phyloP scores from a whole-genome alignment of 1,140 invertebrate genomes.

The Drosophila littoralis region DNA sequence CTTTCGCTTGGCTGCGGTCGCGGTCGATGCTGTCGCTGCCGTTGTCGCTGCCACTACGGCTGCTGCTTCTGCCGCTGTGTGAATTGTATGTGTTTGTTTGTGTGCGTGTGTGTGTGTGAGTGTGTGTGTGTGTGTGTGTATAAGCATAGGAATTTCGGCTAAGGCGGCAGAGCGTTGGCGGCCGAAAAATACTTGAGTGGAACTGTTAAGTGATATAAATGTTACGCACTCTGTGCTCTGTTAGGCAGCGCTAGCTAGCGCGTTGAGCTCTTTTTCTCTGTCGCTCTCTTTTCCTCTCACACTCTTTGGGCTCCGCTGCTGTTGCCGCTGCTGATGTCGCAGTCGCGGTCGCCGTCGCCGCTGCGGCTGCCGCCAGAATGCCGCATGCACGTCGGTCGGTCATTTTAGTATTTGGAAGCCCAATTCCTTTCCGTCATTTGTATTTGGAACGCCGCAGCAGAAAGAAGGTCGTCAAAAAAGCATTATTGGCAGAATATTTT shows the following conservation, averaged over 20 bases:
- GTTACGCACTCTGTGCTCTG: slow-evolving; percentile 37
- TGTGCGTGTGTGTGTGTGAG: slow-evolving; percentile 10
- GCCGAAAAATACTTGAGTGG: slow-evolving; percentile 54
- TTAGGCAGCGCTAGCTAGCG: not conserved
- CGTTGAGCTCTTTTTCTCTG: slow-evolving; percentile 10
- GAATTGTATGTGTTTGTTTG: not conserved
- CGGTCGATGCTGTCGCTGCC: slow-evolving; percentile 11
- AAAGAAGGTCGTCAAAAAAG: slow-evolving; percentile 47
- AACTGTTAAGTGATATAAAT: slow-evolving; percentile 58
- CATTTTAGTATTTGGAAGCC: slow-evolving; percentile 49
- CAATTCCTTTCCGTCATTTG: slow-evolving; percentile 53
- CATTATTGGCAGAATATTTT: slow-evolving; percentile 46
- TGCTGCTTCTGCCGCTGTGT: slow-evolving; percentile 16
- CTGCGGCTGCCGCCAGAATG: slow-evolving; percentile 19
- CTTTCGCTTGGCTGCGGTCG: slow-evolving; percentile 38
- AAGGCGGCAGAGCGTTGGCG: slow-evolving; percentile 46
- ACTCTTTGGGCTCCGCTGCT: slow-evolving; percentile 10
- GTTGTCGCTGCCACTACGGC: slow-evolving; percentile 6
- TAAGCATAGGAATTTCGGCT: slow-evolving; percentile 67
- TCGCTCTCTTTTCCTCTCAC: slow-evolving; percentile 16
- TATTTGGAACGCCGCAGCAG: slow-evolving; percentile 54
- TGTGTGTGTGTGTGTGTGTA: slow-evolving; percentile 16
- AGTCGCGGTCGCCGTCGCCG: slow-evolving; percentile 18
- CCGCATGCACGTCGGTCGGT: slow-evolving; percentile 35
- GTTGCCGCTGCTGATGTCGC: slow-evolving; percentile 16